phyloP scores from a whole-genome alignment of 2,113 vertebrate genomes.

The Delphinapterus leucas region DNA sequence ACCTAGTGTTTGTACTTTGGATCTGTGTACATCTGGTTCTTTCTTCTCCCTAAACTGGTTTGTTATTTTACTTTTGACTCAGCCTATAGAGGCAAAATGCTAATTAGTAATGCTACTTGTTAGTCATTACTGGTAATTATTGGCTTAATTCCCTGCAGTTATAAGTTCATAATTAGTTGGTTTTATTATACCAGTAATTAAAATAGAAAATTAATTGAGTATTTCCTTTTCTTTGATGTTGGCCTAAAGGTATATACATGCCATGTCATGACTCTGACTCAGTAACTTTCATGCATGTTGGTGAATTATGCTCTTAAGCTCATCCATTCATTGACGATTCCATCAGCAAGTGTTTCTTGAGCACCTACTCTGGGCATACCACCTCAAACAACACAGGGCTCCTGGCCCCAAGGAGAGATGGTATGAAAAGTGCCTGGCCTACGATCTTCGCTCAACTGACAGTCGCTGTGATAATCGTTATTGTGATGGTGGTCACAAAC shows the following conservation, averaged over 20 bases:
- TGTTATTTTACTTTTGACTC: slow-evolving; percentile 54
- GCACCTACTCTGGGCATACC: background rate
- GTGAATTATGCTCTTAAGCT: slow-evolving; percentile 1
- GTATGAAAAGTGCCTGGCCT: background rate
- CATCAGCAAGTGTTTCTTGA: background rate
- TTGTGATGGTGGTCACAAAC: background rate
- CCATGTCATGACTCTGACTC: background rate
- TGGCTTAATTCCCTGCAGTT: slow-evolving; percentile 50
- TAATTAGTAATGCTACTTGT: slow-evolving; percentile 62
- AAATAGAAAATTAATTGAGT: slow-evolving; percentile 60
- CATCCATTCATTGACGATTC: background rate
- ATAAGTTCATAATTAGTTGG: slow-evolving; percentile 58
- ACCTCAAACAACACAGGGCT: background rate
- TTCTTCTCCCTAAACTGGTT: slow-evolving; percentile 23
- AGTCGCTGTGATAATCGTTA: background rate
- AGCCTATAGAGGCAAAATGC: background rate
- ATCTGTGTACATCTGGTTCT: background rate
- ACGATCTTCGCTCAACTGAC: background rate
- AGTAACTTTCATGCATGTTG: slow-evolving; percentile 3
- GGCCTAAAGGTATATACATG: slow-evolving; percentile 16
- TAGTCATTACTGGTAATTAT: slow-evolving; percentile 59
- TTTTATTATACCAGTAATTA: slow-evolving; percentile 61
- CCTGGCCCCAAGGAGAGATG: background rate
- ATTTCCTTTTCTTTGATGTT: slow-evolving; percentile 69
- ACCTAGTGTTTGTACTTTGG: background rate